A percentile compares a stretch with the other conserved stretches of the same genome.
Conservation (phyloP, 2,797 vertebrate species). For the Acanthornis magna region DNA sequence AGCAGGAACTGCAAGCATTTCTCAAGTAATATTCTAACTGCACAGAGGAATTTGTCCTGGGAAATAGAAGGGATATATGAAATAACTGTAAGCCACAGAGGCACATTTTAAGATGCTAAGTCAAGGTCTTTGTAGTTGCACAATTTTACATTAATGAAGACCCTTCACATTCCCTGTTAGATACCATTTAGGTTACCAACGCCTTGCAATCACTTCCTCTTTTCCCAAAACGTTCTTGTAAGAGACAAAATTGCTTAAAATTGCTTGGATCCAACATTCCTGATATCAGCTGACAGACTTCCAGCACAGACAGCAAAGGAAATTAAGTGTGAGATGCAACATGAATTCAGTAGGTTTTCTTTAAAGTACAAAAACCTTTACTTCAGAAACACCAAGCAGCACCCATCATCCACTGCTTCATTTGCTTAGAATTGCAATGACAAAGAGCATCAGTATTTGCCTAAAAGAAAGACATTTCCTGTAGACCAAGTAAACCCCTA, state of each 20-base stretch:
- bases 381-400: conserved; percentile 8
- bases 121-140: background rate
- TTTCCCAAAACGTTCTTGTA: background rate
- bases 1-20: background rate
- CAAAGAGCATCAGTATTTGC: background rate
- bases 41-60: background rate
- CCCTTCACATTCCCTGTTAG: background rate
- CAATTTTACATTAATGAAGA: background rate
- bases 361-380: conserved; percentile 3
- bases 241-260: background rate
- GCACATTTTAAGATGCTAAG: background rate
- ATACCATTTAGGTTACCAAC: background rate
- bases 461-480: conserved; percentile 15
- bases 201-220: background rate
- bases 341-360: background rate
- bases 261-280: background rate
- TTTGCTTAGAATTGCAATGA: conserved; percentile 14
- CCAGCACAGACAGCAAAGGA: background rate
- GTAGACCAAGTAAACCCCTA: background rate
- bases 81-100: background rate
- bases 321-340: background rate
- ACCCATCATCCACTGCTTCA: background rate
- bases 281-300: background rate
- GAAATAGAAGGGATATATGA: background rate
- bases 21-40: background rate